Evolutionary conservation across 2,113 vertebrate species (phyloP).

Genomic region (Lophotis ruficrista): DNA sequence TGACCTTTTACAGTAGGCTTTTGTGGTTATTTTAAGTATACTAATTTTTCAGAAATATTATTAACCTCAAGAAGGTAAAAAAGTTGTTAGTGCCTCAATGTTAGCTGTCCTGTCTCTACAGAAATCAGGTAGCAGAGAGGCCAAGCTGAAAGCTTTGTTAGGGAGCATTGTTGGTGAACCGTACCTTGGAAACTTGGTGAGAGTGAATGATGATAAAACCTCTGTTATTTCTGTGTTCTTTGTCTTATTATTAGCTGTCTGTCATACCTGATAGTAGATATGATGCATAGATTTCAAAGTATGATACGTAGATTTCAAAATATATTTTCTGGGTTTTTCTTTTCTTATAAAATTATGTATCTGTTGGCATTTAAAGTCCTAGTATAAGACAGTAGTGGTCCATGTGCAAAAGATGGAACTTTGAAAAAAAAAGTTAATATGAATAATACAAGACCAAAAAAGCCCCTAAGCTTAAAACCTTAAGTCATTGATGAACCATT

Average conservation of each 20-base stretch:
- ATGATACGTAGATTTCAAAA: background rate
- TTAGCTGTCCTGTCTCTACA: background rate
- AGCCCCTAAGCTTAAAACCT: background rate
- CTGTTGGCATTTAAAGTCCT: background rate
- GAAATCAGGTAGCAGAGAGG: background rate
- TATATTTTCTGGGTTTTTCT: background rate
- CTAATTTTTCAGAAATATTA: background rate
- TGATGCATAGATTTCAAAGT: background rate
- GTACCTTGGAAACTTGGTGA: background rate
- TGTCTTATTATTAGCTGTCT: background rate
- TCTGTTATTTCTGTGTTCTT: background rate
- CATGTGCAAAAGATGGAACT: background rate
- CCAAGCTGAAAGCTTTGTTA: background rate
- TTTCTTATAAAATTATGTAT: background rate
- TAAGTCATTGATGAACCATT: background rate
- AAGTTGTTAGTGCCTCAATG: background rate
- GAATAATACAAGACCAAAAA: background rate
- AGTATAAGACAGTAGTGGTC: background rate
- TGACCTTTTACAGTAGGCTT: background rate
- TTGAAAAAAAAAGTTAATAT: background rate
- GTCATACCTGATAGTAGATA: background rate
- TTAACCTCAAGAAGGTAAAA: background rate
- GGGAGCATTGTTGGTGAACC: background rate
- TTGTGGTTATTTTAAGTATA: background rate
- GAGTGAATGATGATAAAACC: background rate